Conservation (phyloP, 2,888 invertebrate genomes). For the Phasia obesa region DNA sequence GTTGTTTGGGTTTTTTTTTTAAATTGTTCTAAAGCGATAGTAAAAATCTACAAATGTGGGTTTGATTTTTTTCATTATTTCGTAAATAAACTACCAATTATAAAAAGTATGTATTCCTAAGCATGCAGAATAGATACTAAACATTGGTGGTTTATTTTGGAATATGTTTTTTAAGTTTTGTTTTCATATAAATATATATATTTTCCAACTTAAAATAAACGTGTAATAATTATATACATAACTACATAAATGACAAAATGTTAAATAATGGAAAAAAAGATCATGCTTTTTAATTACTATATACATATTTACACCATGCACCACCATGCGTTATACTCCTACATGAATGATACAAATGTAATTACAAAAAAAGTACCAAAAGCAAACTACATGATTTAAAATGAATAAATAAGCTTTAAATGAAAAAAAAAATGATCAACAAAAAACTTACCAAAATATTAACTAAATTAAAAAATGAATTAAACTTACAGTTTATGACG, state of each 20-base stretch:
- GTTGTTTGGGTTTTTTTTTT: constrained; percentile 55
- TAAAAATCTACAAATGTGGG: constrained; percentile 71
- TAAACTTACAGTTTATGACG: constrained; percentile 48
- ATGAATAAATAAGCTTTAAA: constrained; percentile 28
- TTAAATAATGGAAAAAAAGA: constrained; percentile 11
- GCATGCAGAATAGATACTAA: constrained; percentile 62
- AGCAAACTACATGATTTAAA: constrained; percentile 27
- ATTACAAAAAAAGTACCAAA: constrained; percentile 12
- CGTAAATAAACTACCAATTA: constrained; percentile 48
- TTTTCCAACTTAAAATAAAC: constrained; percentile 72
- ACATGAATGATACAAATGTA: background rate
- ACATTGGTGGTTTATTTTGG: constrained; percentile 63
- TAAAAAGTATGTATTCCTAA: constrained; percentile 59
- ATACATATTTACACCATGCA: constrained; percentile 49
- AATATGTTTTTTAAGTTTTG: constrained; percentile 37
- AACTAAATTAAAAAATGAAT: constrained; percentile 49
- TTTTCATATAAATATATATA: constrained; percentile 72
- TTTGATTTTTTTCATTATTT: constrained; percentile 51
- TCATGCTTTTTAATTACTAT: constrained; percentile 61
- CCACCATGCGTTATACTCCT: too few species aligned
- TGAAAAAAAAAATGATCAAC: constrained; percentile 25
- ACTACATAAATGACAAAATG: constrained; percentile 31
- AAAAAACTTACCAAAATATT: constrained; percentile 61
- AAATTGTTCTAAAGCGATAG: constrained; percentile 71
- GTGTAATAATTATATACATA: constrained; percentile 54